Conservation (phyloP, 2,797 vertebrate species). For the Phalloptychus januarius region DNA sequence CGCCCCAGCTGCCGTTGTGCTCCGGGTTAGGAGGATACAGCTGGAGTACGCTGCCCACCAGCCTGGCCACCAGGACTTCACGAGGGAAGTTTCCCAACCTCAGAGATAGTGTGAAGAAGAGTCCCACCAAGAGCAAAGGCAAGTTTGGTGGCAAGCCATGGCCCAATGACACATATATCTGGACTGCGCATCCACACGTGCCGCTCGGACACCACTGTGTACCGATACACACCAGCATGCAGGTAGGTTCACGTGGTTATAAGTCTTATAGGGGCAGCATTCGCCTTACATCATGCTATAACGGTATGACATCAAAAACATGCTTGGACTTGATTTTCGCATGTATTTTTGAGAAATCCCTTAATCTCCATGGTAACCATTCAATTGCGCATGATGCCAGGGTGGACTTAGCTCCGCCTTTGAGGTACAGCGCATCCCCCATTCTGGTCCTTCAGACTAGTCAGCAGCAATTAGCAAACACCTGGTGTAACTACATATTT, state of each 20-base stretch:
- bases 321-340: too few species aligned
- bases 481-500: too few species aligned
- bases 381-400: too few species aligned
- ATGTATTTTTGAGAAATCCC: too few species aligned
- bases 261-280: neutral
- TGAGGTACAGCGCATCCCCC: too few species aligned
- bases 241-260: conserved; percentile 49
- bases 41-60: conserved; percentile 78
- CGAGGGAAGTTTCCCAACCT: conserved; percentile 81
- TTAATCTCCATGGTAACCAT: too few species aligned
- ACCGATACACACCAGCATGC: conserved; percentile 58
- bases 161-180: conserved; percentile 80
- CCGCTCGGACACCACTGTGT: conserved; percentile 49
- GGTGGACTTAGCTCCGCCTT: too few species aligned
- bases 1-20: conserved; percentile 59
- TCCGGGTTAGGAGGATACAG: conserved; percentile 63
- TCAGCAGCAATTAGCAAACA: too few species aligned
- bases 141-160: conserved; percentile 75
- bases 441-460: too few species aligned
- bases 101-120: conserved; percentile 86
- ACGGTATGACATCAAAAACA: too few species aligned
- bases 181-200: conserved; percentile 61
- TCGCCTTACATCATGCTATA: too few species aligned
- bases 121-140: conserved; percentile 85
- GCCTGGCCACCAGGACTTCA: conserved; percentile 66